Evolutionary conservation across 1,140 invertebrate genomes (phyloP).

Genomic region (Drosophila tropicalis): DNA sequence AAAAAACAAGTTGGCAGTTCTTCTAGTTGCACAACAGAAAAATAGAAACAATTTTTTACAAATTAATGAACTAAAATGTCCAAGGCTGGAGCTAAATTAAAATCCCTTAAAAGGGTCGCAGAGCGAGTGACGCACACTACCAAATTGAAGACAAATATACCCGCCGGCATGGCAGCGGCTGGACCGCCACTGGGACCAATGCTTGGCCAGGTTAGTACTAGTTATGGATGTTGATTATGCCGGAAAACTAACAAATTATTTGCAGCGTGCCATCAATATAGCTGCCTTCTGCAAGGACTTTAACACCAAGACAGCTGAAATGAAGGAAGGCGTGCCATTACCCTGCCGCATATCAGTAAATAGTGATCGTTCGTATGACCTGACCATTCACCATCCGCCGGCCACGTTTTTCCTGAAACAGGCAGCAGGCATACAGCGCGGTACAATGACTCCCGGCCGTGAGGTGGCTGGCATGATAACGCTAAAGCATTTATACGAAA

Average conservation of each 20-base stretch:
- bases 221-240: not conserved
- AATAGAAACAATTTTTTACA: not conserved
- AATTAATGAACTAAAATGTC: slow-evolving; percentile 86
- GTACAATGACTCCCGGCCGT: slow-evolving; percentile 90
- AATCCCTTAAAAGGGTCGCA: slow-evolving; percentile 87
- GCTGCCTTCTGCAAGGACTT: slow-evolving; percentile 99
- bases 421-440: slow-evolving; percentile 95
- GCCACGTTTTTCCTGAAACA: slow-evolving; percentile 95
- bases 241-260: slow-evolving; percentile 38
- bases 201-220: slow-evolving; percentile 91
- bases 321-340: slow-evolving; percentile 96
- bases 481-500: slow-evolving; percentile 99
- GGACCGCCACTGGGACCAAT: slow-evolving; percentile 95
- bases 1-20: not conserved
- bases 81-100: slow-evolving; percentile 87
- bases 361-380: slow-evolving; percentile 93
- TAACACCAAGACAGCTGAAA: slow-evolving; percentile 95
- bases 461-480: slow-evolving; percentile 96
- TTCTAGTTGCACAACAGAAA: slow-evolving; percentile 64
- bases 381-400: slow-evolving; percentile 94
- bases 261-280: slow-evolving; percentile 97
- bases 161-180: slow-evolving; percentile 92
- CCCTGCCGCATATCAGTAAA: slow-evolving; percentile 92
- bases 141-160: slow-evolving; percentile 90
- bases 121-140: slow-evolving; percentile 90